Evolutionary conservation across 2,888 invertebrate species (phyloP), one percentile per base, ranked within the genome.

Genomic region (Micoletzkya japonica): DNA sequence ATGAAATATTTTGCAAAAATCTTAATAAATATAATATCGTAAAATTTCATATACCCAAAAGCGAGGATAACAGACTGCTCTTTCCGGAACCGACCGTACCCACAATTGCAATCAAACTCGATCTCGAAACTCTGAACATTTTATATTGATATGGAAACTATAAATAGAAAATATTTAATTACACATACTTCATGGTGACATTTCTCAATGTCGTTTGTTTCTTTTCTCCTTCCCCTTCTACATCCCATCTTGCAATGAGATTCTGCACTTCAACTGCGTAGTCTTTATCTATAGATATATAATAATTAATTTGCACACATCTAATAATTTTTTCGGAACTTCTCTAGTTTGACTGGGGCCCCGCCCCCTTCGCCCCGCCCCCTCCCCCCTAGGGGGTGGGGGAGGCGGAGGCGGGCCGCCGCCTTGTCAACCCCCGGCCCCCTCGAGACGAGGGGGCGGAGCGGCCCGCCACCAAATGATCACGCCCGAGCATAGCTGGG

Each of bases 31-130:
- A 7, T 2, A 39, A 39, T 39, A 52, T 14, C 6, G 52, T n/a
- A 52, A 52, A 24, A 24, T 52, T 6, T 36, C 6, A 17, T 56
- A 69, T 56, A 69, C 81, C 76, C 3, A 82, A 70, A 34, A 82
- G 70, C 0, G 95, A 94, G 4, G 93, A 91, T 44, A 95, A 88
- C 37, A 96, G 89, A 70, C 77, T 77, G 32, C 92, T 92, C 88
- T 94, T 94, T 61, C 93, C 94, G 1, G 92, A 90, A 67, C 94
- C 94, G 2, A 94, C 94, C 37, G 91, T 90, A 3, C 94, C 94
- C 0, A 95, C 94, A 30, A 95, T 90, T 0, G 94, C 94, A 20
- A 92, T 91, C 44, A 94, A 87, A 4, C 90, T 89, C 10, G 90
- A 90, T 56, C 90, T 89, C 4, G 90, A 89, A 20, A 93, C 88